A percentile compares a stretch with the other conserved stretches of the same genome.
Evolutionary conservation across 2,797 vertebrate genomes (phyloP).

Genomic region (Sebastes taczanowskii): DNA sequence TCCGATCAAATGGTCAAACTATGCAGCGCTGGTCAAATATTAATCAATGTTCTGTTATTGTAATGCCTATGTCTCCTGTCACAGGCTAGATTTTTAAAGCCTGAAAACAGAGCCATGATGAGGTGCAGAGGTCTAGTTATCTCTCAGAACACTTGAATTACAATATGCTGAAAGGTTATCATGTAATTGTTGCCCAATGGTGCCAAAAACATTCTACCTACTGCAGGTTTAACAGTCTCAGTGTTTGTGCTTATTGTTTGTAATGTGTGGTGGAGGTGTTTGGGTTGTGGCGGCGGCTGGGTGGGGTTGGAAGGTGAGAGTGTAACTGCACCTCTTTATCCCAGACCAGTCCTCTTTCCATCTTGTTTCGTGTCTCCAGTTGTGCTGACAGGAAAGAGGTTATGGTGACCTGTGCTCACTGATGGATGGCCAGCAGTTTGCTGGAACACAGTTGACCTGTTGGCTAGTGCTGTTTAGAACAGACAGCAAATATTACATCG

Average conservation of each 20-base stretch:
- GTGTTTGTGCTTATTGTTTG: conserved; percentile 13
- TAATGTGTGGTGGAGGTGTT: background rate
- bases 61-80: too few species aligned
- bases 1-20: too few species aligned
- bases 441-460: background rate
- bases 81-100: too few species aligned
- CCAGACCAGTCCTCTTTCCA: conserved; percentile 3
- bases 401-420: conserved; percentile 19
- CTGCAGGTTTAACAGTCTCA: background rate
- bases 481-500: background rate
- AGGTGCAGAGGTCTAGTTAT: too few species aligned
- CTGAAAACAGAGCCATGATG: too few species aligned
- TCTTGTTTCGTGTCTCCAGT: background rate
- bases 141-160: too few species aligned
- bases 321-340: background rate
- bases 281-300: background rate
- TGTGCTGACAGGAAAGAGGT: conserved; percentile 27
- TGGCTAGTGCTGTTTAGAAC: background rate
- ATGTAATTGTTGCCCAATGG: too few species aligned
- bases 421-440: background rate
- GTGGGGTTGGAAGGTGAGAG: conserved; percentile 14
- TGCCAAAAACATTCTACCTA: too few species aligned
- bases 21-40: too few species aligned
- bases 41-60: accelerated
- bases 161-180: too few species aligned